phyloP scores from a whole-genome alignment of 2,888 invertebrate genomes.

The Temnothorax unifasciatus region DNA sequence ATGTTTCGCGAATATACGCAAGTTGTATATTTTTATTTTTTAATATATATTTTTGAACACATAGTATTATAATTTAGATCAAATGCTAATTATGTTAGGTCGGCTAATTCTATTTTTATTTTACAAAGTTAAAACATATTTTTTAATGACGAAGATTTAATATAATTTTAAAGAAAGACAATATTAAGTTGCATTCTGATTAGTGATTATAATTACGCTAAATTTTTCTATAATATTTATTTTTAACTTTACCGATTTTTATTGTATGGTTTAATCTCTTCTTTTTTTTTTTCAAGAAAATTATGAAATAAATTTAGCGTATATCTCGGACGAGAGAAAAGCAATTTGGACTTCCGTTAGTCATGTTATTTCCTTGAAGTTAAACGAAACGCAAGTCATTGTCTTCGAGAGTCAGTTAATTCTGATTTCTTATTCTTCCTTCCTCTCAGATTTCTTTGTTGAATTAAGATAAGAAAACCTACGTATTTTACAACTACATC shows the following conservation, averaged over 20 bases:
- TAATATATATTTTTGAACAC: neutral
- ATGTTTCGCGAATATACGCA: neutral
- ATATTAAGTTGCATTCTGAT: neutral
- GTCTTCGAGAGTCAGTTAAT: slow-evolving; percentile 26
- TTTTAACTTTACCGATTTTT: neutral
- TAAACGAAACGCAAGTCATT: slow-evolving; percentile 25
- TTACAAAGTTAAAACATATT: slow-evolving; percentile 2
- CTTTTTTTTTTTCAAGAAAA: neutral
- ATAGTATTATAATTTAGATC: neutral
- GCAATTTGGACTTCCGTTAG: neutral
- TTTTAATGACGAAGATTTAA: neutral
- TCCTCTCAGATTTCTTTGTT: slow-evolving; percentile 18
- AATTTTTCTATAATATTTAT: neutral
- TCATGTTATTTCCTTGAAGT: slow-evolving; percentile 29
- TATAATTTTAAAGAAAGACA: neutral
- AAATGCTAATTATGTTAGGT: neutral
- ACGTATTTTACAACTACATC: neutral
- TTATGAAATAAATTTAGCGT: slow-evolving; percentile 7
- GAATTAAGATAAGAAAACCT: slow-evolving; percentile 1
- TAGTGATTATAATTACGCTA: neutral
- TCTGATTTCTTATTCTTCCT: slow-evolving; percentile 13
- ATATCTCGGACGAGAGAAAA: neutral
- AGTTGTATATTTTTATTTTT: neutral
- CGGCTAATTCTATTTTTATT: neutral
- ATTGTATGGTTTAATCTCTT: neutral